Evolutionary conservation across 2,888 invertebrate genomes (phyloP).

Genomic region (Campoletis raptor): DNA sequence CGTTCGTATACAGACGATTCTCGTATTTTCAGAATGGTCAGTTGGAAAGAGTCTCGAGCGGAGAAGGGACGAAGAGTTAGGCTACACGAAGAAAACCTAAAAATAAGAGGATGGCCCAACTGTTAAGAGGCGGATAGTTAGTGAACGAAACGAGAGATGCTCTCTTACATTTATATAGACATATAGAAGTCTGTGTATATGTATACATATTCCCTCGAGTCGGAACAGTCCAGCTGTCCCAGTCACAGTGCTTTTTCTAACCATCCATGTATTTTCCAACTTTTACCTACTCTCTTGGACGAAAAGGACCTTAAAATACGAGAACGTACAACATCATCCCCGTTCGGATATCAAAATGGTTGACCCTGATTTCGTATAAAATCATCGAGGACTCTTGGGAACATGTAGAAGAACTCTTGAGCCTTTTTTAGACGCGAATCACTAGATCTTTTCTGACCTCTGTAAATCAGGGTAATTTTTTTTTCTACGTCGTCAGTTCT

Average conservation of each 20-base stretch:
- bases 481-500: slow-evolving; percentile 74
- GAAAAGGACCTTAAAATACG: slow-evolving; percentile 50
- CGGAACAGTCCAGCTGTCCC: slow-evolving; percentile 80
- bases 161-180: slow-evolving; percentile 55
- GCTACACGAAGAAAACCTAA: slow-evolving; percentile 48
- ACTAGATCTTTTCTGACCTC: slow-evolving; percentile 58
- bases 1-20: slow-evolving; percentile 58
- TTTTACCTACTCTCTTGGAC: slow-evolving; percentile 65
- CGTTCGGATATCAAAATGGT: not conserved
- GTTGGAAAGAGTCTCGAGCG: slow-evolving; percentile 62
- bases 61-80: slow-evolving; percentile 56
- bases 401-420: slow-evolving; percentile 7
- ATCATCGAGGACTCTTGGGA: slow-evolving; percentile 70
- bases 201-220: slow-evolving; percentile 79
- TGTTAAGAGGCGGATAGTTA: slow-evolving; percentile 74
- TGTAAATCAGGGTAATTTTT: slow-evolving; percentile 80
- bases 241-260: slow-evolving; percentile 74
- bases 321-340: slow-evolving; percentile 14
- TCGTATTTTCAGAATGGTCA: slow-evolving; percentile 44
- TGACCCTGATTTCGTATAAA: slow-evolving; percentile 68
- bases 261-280: slow-evolving; percentile 59
- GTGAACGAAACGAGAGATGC: slow-evolving; percentile 63
- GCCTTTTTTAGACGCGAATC: slow-evolving; percentile 3
- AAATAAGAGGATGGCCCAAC: slow-evolving; percentile 63
- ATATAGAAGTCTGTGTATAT: not conserved